Base-by-base conservation (phyloP, 2,797 vertebrate genomes). In the Urophycis tenuis region DNA sequence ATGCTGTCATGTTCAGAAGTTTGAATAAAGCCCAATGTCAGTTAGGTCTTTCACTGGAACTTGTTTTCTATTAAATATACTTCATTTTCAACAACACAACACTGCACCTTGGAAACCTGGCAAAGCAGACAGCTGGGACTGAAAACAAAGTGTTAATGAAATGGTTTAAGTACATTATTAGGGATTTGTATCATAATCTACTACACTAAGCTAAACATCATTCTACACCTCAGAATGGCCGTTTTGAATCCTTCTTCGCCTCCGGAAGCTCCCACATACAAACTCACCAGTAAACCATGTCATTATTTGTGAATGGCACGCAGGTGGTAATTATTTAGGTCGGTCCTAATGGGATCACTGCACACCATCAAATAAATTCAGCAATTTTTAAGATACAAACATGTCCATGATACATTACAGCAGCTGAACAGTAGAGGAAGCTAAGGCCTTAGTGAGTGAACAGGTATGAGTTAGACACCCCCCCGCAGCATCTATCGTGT, bases 1-100 rank as follows among this genome's bases (percentile, higher is more conserved):
- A 75, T 5, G 39, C 82, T 87, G 85, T 82, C 60, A 73, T 79
- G 64, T 79, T 84, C 41, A 78, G 45, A 80, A 53, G 64, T 81
- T 79, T 82, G 80, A 92, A 90, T 92, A 92, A 92, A 92, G 73
- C 77, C 36, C 32, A 75, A 64, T 80, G 78, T 29, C 34, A 33
- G 80, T 71, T 80, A 83, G 41, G 78, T 19, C 6, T 8, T 74
- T 87, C 60, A 74, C 25, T 33, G 33, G 14, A 9, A 3, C 39
- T 45, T 86, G 72, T 74, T 83, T 30, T 81, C 29, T 71, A 8
- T 39, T 69, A 71, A 64, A 64, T 64, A 64, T 29, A 64, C 60
- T 64, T 64, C 29, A 29, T 64, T 64, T 64, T 49, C 25, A 29
- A 64, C 53, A 64, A 64, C 11, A 64, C 53, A 64, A 64, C 9